Evolutionary conservation across 1,140 invertebrate species (phyloP).

Genomic region (Drosophila bocki): DNA sequence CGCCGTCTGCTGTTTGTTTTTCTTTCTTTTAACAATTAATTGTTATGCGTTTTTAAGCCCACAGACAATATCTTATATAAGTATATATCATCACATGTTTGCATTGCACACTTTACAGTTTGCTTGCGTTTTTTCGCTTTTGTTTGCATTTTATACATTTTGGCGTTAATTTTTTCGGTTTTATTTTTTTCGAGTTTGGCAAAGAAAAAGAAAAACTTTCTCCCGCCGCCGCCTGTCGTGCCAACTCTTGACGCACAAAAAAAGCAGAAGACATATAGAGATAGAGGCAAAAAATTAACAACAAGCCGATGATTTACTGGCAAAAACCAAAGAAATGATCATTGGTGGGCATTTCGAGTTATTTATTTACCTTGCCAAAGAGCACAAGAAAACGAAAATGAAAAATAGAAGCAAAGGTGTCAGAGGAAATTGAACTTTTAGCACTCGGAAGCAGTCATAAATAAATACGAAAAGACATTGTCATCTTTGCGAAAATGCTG

Average conservation of each 20-base stretch:
- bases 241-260: conserved; percentile 64
- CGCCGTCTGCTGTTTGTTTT: conserved; percentile 53
- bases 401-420: conserved; percentile 44
- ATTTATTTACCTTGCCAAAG: conserved; percentile 72
- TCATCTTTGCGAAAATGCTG: conserved; percentile 16
- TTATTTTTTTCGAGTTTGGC: conserved; percentile 57
- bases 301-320: conserved; percentile 76
- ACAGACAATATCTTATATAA: conserved; percentile 63
- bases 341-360: conserved; percentile 60
- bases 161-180: conserved; percentile 60
- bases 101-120: conserved; percentile 65
- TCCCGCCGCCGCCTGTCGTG: conserved; percentile 63
- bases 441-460: conserved; percentile 29
- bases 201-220: conserved; percentile 76
- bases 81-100: conserved; percentile 66
- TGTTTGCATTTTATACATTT: conserved; percentile 56
- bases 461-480: conserved; percentile 7
- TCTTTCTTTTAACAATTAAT: conserved; percentile 55
- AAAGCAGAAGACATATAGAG: conserved; percentile 31
- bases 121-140: conserved; percentile 66
- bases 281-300: conserved; percentile 53
- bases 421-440: conserved; percentile 67
- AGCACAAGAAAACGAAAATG: conserved; percentile 12
- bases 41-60: conserved; percentile 77
- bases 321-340: conserved; percentile 62